Conservation (phyloP, 2,113 vertebrate genomes). For the Daboia siamensis region DNA sequence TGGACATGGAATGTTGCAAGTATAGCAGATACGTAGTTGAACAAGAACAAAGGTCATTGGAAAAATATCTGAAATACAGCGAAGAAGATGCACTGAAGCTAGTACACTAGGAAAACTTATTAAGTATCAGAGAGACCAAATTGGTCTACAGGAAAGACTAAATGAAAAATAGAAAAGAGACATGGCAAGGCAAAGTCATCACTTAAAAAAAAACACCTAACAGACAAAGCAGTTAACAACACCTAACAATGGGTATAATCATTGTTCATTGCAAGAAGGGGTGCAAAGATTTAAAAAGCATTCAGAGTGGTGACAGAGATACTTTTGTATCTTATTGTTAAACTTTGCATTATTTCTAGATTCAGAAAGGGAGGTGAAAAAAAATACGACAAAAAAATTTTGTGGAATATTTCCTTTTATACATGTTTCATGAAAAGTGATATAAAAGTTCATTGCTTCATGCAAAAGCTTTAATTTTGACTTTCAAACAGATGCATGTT, state of each 20-base stretch:
- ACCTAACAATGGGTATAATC: neutral
- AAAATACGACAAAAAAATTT: neutral
- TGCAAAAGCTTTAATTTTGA: conserved; percentile 31
- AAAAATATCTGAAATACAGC: neutral
- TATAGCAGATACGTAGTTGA: neutral
- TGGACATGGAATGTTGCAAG: no score
- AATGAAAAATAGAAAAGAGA: neutral
- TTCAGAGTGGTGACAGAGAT: neutral
- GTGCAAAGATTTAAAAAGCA: neutral
- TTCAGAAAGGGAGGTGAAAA: neutral
- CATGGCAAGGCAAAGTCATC: neutral
- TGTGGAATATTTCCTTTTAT: neutral
- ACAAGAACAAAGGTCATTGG: neutral
- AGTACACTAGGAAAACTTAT: neutral
- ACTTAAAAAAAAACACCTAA: neutral
- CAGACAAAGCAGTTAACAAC: neutral
- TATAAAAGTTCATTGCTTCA: conserved; percentile 14
- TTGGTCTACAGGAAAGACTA: neutral
- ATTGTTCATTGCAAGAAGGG: neutral
- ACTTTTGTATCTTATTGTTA: neutral
- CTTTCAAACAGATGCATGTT: conserved; percentile 12
- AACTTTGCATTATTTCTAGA: neutral
- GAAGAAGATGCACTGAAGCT: neutral
- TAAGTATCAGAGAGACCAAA: neutral
- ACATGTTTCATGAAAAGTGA: neutral